A percentile compares a stretch with the other conserved stretches of the same genome.
These are phyloP conservation scores for Sorex maritimensis DNA, from an alignment of 2,797 vertebrate genomes.

Conservation along the genomic window DNA sequence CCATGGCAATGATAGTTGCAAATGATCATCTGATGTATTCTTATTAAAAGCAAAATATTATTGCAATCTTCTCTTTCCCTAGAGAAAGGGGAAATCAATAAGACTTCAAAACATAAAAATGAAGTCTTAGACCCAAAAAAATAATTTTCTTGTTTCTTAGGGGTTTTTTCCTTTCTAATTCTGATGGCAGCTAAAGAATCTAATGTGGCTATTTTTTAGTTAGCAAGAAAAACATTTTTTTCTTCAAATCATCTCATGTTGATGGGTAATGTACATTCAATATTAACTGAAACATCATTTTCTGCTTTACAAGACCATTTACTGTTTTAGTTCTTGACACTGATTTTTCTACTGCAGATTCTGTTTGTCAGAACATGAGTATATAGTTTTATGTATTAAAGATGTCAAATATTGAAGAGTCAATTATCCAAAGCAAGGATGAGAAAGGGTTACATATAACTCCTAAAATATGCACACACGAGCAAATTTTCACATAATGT, in stretches of 20 bases:
- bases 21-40: background rate
- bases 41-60: conserved; percentile 64
- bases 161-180: conserved; percentile 51
- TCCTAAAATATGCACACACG: conserved; percentile 17
- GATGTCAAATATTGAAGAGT: background rate
- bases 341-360: background rate
- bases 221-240: conserved; percentile 12
- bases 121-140: background rate
- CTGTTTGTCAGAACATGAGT: background rate
- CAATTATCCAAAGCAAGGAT: background rate
- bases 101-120: conserved; percentile 40
- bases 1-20: no score
- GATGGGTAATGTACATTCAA: background rate
- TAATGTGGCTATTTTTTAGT: background rate
- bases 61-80: conserved; percentile 18
- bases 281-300: conserved; percentile 13
- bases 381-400: no score
- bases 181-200: conserved; percentile 55
- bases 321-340: conserved; percentile 22
- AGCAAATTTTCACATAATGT: background rate
- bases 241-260: background rate
- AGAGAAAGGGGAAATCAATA: background rate
- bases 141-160: conserved; percentile 6
- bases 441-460: background rate
- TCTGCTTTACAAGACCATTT: conserved; percentile 46